Base-by-base conservation (phyloP, 2,888 invertebrate genomes). In the Drosophila macrospina region DNA sequence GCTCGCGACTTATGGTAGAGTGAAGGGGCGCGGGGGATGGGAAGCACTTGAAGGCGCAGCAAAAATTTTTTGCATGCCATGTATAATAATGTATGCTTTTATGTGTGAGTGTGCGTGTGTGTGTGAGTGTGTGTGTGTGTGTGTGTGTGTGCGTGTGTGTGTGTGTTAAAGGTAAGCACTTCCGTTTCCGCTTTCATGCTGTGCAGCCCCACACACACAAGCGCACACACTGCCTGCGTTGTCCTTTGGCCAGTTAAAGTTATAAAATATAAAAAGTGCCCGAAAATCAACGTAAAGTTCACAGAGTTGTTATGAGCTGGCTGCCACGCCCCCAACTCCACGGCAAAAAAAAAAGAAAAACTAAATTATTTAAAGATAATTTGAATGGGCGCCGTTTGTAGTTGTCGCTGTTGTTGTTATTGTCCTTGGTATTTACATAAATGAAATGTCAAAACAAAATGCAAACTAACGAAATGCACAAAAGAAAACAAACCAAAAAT, bases 301-400 rank as follows among this genome's bases (percentile, higher is more conserved):
- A 47, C 50, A 50, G 41, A 67, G 69, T 42, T 73, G 74, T 62
- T 73, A 54, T 51, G 60, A 42, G 41, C 16, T 61, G 42, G n/a
- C 42, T 15, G 55, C 41, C 57, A 56, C 61, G 63, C 52, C 56
- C 61, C 28, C 28, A 6, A 28, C 6, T 5, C 28, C 5, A 0
- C 42, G 20, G 8, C 15, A 44, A 20, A 1, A 20, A 20, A 20
- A 20, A 20, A 20, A 20, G 3, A 20, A 68, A 76, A 77, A 65
- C 85, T 86, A 87, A 86, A 83, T 83, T 85, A 83, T 83, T 83
- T 85, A 87, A 74, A 85, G 82, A 83, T 83, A 87, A 85, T 87
- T 87, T 83, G 82, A 79, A 76, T 83, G 85, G 79, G 73, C 65
- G 74, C 54, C 50, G 48, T 76, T 78, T 72, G 71, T 56, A 65